A percentile compares a stretch with the other conserved stretches of the same genome.
Evolutionary conservation across 2,888 invertebrate species (phyloP).

Genomic region (Stenolophus ochropezus): DNA sequence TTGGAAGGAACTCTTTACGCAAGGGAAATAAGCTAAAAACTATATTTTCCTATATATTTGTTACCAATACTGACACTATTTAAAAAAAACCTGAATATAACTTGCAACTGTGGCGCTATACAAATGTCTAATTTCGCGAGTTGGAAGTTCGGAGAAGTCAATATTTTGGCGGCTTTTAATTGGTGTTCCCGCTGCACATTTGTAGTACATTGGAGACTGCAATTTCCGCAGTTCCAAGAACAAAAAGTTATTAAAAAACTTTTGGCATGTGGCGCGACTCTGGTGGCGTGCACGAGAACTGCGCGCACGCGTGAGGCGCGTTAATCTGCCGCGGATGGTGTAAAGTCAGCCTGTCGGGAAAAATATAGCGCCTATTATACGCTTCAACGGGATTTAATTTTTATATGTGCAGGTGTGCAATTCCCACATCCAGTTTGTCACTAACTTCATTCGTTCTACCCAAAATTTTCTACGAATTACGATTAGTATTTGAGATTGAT

Average conservation of each 20-base stretch:
- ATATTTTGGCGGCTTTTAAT: background rate
- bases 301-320: conserved; percentile 3
- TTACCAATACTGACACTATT: too few species aligned
- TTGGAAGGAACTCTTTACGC: too few species aligned
- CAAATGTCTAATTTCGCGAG: background rate
- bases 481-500: too few species aligned
- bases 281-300: background rate
- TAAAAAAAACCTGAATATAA: too few species aligned
- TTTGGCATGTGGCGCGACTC: conserved; percentile 27
- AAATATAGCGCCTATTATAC: conserved; percentile 21
- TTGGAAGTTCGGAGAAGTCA: background rate
- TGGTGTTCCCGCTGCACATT: conserved; percentile 35
- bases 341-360: conserved; percentile 24
- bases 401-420: conserved; percentile 26
- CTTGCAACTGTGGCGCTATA: too few species aligned
- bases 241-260: conserved; percentile 55
- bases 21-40: too few species aligned
- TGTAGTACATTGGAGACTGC: conserved; percentile 50
- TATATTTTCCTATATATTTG: too few species aligned
- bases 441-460: background rate
- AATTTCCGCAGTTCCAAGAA: conserved; percentile 47
- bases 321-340: conserved; percentile 30
- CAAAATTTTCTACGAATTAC: background rate
- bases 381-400: conserved; percentile 23
- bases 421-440: background rate